Percentiles rank a stretch among this genome's conserved stretches.
Evolutionary conservation across 2,797 vertebrate genomes (phyloP).

Genomic region (Sebastes hopkinsi): DNA sequence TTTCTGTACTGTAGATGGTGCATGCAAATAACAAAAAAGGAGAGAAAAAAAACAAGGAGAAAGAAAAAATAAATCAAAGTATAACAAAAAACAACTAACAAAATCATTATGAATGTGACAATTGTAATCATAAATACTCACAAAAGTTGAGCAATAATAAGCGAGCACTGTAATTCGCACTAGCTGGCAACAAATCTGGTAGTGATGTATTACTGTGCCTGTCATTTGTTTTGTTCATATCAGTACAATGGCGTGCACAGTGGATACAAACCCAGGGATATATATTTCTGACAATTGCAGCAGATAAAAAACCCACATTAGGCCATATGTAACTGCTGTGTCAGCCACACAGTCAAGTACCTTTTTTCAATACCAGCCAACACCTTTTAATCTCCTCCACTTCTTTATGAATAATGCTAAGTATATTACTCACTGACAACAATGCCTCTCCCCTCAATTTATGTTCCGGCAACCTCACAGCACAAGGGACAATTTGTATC

Average conservation of each 20-base stretch:
- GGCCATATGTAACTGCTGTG: constrained; percentile 77
- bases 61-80: background rate
- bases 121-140: constrained; percentile 37
- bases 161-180: constrained; percentile 31
- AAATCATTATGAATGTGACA: background rate
- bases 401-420: constrained; percentile 85
- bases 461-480: constrained; percentile 79
- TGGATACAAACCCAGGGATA: constrained; percentile 71
- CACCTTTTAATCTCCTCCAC: constrained; percentile 76
- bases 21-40: background rate
- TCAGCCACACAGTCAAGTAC: constrained; percentile 70
- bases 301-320: constrained; percentile 77
- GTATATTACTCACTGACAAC: constrained; percentile 85
- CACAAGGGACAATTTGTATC: constrained; percentile 83
- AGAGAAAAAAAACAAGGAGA: background rate
- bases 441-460: constrained; percentile 80
- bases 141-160: constrained; percentile 38
- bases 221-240: constrained; percentile 80
- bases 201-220: constrained; percentile 60
- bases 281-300: constrained; percentile 77
- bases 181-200: constrained; percentile 43
- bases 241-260: constrained; percentile 73
- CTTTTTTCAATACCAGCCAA: constrained; percentile 59
- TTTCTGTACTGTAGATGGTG: background rate
- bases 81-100: background rate